A percentile compares a stretch with the other conserved stretches of the same genome.
These are phyloP conservation scores for Drosophila kurseongensis DNA, from an alignment of 1,140 invertebrate genomes.

Conservation along the genomic window DNA sequence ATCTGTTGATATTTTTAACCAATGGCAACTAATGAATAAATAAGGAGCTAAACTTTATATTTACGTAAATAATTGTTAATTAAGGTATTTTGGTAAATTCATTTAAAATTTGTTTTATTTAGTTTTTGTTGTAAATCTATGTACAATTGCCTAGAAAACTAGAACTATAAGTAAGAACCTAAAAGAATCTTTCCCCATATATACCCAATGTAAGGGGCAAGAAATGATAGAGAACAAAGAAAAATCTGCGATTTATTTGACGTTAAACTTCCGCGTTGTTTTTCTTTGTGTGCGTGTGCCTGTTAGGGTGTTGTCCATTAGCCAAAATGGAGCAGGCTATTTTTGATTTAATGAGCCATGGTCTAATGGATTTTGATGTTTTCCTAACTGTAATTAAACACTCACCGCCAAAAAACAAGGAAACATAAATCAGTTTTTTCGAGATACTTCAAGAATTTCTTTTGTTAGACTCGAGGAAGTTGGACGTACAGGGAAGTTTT, in stretches of 20 bases:
- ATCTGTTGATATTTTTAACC: too few relatives aligned
- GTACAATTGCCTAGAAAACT: too few relatives aligned
- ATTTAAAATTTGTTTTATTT: too few relatives aligned
- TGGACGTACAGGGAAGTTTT: background rate
- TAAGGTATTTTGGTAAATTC: too few relatives aligned
- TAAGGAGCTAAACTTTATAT: too few relatives aligned
- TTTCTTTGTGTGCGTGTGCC: slow-evolving; percentile 6
- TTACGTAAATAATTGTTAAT: too few relatives aligned
- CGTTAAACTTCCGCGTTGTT: slow-evolving; percentile 68
- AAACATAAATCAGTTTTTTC: slow-evolving; percentile 3
- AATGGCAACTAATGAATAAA: too few relatives aligned
- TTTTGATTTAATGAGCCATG: slow-evolving; percentile 84
- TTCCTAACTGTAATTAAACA: slow-evolving; percentile 45
- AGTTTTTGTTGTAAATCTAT: too few relatives aligned
- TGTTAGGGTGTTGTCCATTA: slow-evolving; percentile 71
- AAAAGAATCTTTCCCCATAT: background rate
- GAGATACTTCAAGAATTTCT: slow-evolving; percentile 9
- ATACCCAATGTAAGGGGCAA: slow-evolving; percentile 6
- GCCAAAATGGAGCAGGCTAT: slow-evolving; percentile 82
- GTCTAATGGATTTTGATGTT: slow-evolving; percentile 75
- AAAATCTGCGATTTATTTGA: slow-evolving; percentile 51
- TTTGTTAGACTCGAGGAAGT: slow-evolving; percentile 13
- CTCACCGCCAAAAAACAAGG: slow-evolving; percentile 33
- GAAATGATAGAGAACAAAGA: slow-evolving; percentile 19
- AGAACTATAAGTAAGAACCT: background rate